Evolutionary conservation across 35 echinoderm and acorn worm species (phyloP).

Genomic region (Anneissia japonica): DNA sequence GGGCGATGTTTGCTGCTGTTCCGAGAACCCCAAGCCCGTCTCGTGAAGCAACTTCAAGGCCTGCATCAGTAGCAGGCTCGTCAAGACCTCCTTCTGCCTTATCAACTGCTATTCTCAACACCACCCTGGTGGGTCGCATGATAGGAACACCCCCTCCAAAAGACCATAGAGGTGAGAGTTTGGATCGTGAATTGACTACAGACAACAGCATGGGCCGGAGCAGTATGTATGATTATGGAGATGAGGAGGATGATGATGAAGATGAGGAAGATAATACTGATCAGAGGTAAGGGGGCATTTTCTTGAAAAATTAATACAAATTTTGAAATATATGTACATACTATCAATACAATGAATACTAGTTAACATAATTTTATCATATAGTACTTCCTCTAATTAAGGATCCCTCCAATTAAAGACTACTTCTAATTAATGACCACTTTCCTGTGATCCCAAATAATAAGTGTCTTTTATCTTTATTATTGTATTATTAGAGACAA

Average conservation of each 20-base stretch:
- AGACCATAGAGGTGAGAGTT: slow-evolving; percentile 1
- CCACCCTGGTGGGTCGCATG: slow-evolving; percentile 63
- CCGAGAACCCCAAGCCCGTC: slow-evolving; percentile 81
- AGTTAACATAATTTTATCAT: no score
- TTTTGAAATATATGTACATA: no score
- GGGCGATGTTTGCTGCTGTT: slow-evolving; percentile 85
- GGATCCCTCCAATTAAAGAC: no score
- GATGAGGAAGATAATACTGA: slow-evolving; percentile 53
- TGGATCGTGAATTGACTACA: slow-evolving; percentile 17
- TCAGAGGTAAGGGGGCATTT: background rate
- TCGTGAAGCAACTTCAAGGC: background rate
- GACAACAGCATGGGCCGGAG: slow-evolving; percentile 65
- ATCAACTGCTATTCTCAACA: slow-evolving; percentile 65
- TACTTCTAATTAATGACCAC: no score
- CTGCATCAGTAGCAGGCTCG: slow-evolving; percentile 11
- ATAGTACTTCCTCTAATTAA: no score
- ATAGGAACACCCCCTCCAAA: slow-evolving; percentile 53
- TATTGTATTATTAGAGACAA: no score
- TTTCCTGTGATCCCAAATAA: no score
- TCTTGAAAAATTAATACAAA: no score
- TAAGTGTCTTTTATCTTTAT: no score
- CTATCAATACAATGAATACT: no score
- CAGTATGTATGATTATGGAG: slow-evolving; percentile 91
- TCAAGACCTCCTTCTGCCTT: slow-evolving; percentile 51
- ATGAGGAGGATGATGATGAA: slow-evolving; percentile 70